A percentile compares a stretch with the other conserved stretches of the same genome.
These are phyloP conservation scores for Cylloceria caligata DNA, from an alignment of 2,888 invertebrate species.

Conservation along the genomic window DNA sequence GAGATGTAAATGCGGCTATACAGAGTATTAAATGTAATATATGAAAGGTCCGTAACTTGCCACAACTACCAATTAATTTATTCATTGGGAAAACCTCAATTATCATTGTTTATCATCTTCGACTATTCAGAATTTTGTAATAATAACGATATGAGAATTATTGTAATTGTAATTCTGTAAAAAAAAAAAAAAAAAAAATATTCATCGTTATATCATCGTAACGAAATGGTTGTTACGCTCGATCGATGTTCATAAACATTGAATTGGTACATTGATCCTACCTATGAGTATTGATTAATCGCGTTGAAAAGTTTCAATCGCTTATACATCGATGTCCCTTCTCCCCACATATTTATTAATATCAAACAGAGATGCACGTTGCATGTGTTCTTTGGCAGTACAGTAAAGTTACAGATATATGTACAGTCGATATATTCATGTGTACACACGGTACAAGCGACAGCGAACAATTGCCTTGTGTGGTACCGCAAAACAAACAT, in stretches of 20 bases:
- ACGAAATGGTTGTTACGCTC: too few relatives aligned
- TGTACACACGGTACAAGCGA: constrained; percentile 13
- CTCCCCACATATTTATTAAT: neutral
- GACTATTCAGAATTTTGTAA: neutral
- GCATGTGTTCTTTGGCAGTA: neutral
- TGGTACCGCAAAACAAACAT: constrained; percentile 8
- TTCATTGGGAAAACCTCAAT: too few relatives aligned
- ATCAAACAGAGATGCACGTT: constrained; percentile 7
- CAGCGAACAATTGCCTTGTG: constrained; percentile 35
- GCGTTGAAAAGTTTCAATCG: constrained; percentile 2
- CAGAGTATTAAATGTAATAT: too few relatives aligned
- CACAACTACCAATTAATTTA: too few relatives aligned
- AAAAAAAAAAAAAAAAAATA: too few relatives aligned
- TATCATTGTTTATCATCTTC: too few relatives aligned
- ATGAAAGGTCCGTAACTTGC: too few relatives aligned
- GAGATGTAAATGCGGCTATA: too few relatives aligned
- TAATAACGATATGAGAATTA: neutral
- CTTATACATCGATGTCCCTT: neutral
- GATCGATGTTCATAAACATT: too few relatives aligned
- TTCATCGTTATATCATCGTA: neutral
- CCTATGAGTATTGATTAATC: too few relatives aligned
- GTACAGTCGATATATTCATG: neutral
- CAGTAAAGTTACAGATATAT: neutral
- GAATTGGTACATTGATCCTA: too few relatives aligned
- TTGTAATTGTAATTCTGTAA: too few relatives aligned